A percentile compares a stretch with the other conserved stretches of the same genome.
phyloP scores from a whole-genome alignment of 1,140 invertebrate genomes.

The Zaprionus tsacasi region DNA sequence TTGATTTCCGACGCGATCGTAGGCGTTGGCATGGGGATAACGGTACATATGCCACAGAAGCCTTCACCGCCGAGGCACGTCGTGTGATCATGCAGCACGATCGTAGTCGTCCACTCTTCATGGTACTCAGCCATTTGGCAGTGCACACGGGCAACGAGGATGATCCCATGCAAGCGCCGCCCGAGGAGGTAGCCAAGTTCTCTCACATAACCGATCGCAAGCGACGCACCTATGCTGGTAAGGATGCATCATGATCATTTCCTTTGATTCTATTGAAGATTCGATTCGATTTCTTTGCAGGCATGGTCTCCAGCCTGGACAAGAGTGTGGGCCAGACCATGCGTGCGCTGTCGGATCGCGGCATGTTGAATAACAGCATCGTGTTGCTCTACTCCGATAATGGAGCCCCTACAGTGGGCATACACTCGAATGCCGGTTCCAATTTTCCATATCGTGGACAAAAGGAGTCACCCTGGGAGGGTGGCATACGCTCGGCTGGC shows the following conservation, averaged over 20 bases:
- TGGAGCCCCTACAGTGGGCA: conserved; percentile 90
- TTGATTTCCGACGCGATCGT: conserved; percentile 89
- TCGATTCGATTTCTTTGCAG: conserved; percentile 65
- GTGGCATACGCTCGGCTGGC: conserved; percentile 90
- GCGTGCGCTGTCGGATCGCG: conserved; percentile 87
- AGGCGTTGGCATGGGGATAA: conserved; percentile 85
- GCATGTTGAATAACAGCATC: conserved; percentile 90
- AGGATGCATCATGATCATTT: background rate
- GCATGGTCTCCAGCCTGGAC: conserved; percentile 94
- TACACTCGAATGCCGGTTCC: conserved; percentile 91
- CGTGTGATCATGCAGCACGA: conserved; percentile 89
- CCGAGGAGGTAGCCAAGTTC: conserved; percentile 90
- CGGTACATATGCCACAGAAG: conserved; percentile 91
- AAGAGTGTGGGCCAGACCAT: conserved; percentile 92
- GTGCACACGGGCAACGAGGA: conserved; percentile 90
- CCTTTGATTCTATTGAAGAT: background rate
- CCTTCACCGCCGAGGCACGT: conserved; percentile 90
- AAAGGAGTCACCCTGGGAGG: conserved; percentile 94
- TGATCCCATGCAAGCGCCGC: conserved; percentile 91
- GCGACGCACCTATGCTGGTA: conserved; percentile 92
- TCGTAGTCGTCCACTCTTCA: conserved; percentile 88
- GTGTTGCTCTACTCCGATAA: conserved; percentile 91
- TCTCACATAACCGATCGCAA: conserved; percentile 89
- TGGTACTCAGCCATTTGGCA: conserved; percentile 92
- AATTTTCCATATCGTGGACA: conserved; percentile 94